Conservation (phyloP, 2,888 invertebrate genomes). For the Dione vanillae region DNA sequence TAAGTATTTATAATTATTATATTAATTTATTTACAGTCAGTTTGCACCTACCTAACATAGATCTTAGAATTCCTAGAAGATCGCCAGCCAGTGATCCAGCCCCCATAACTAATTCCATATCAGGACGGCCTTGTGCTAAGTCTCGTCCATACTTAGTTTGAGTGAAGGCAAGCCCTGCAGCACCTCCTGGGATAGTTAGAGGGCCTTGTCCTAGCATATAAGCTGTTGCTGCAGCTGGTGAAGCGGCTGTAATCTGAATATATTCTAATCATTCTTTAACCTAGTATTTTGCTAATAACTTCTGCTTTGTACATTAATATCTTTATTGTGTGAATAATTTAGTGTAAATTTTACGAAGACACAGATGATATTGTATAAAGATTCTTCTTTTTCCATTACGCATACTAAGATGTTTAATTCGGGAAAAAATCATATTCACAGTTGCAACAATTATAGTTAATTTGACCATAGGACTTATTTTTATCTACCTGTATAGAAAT, state of each 20-base stretch:
- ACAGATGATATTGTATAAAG: too few species aligned
- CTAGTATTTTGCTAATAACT: too few species aligned
- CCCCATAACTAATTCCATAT: conserved; percentile 92
- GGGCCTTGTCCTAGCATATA: conserved; percentile 88
- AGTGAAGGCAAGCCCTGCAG: conserved; percentile 90
- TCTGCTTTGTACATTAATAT: too few species aligned
- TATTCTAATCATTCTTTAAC: neutral
- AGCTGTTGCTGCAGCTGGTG: conserved; percentile 84
- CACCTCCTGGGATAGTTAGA: conserved; percentile 90
- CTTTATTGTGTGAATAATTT: too few species aligned
- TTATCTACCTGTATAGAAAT: too few species aligned
- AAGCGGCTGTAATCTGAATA: conserved; percentile 66
- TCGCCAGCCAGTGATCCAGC: conserved; percentile 91
- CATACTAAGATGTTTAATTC: too few species aligned
- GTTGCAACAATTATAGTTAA: too few species aligned
- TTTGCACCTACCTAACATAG: conserved; percentile 79
- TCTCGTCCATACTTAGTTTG: conserved; percentile 85
- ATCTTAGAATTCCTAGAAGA: conserved; percentile 86
- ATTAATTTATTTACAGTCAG: too few species aligned
- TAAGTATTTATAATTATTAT: neutral
- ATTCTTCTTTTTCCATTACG: too few species aligned
- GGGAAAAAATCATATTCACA: too few species aligned
- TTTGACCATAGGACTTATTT: too few species aligned
- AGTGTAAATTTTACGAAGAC: too few species aligned
- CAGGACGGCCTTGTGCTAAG: conserved; percentile 89